Conservation (phyloP, 2,797 vertebrate species). For the Pempheris klunzingeri region DNA sequence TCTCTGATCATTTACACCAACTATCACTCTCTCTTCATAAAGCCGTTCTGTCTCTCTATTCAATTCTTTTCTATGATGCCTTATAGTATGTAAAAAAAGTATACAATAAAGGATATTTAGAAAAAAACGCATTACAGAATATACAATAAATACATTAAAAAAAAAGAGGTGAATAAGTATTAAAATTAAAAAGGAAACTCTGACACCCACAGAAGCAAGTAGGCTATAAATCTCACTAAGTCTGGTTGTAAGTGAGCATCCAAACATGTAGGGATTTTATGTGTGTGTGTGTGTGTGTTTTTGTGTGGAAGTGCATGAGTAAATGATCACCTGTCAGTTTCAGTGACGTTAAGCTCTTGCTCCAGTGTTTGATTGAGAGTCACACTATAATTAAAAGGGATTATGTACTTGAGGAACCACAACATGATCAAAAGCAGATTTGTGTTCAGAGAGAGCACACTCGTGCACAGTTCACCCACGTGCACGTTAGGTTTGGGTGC, state of each 20-base stretch:
- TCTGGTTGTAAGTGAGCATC: not conserved
- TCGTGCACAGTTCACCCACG: conserved; percentile 35
- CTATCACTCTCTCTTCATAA: not conserved
- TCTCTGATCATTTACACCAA: conserved; percentile 41
- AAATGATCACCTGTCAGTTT: conserved; percentile 53
- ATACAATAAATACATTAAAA: not conserved
- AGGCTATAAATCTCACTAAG: not conserved
- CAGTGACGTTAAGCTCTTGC: conserved; percentile 32
- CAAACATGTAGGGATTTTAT: conserved; percentile 1
- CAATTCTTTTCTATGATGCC: not conserved
- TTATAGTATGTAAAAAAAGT: too few species aligned
- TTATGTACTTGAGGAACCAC: conserved; percentile 33
- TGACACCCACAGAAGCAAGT: not conserved
- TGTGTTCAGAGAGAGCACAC: conserved; percentile 25
- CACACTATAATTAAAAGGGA: conserved; percentile 57
- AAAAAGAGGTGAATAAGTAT: not conserved
- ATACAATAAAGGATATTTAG: not conserved
- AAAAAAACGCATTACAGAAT: not conserved
- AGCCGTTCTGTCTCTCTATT: not conserved
- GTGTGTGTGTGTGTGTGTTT: conserved; percentile 15
- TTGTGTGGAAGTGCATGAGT: not conserved
- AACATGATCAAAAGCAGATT: conserved; percentile 57
- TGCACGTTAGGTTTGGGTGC: conserved; percentile 36
- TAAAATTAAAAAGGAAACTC: not conserved
- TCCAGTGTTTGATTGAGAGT: conserved; percentile 35